Conservation (phyloP, 2,888 invertebrate genomes). For the Atrina japonica region DNA sequence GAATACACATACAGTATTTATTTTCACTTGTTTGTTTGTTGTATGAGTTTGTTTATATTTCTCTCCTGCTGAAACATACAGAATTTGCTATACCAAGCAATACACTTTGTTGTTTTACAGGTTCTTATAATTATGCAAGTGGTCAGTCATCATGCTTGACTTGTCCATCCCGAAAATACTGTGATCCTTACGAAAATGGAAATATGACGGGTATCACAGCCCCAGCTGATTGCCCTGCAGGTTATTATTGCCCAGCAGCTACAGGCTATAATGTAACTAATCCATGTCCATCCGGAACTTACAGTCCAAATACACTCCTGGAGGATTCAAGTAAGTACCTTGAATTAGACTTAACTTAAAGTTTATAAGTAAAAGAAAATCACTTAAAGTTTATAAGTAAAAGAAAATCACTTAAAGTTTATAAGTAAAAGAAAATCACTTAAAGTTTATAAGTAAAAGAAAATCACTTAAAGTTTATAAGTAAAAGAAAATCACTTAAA, state of each 20-base stretch:
- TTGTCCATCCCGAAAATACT: slow-evolving; percentile 72
- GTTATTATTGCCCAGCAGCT: slow-evolving; percentile 72
- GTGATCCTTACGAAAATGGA: slow-evolving; percentile 74
- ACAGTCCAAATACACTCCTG: slow-evolving; percentile 46
- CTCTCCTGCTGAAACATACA: too few relatives aligned
- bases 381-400: too few relatives aligned
- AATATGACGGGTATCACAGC: slow-evolving; percentile 73
- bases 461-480: too few relatives aligned
- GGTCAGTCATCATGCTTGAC: slow-evolving; percentile 61
- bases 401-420: too few relatives aligned
- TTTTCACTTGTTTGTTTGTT: too few relatives aligned
- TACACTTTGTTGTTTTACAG: slow-evolving; percentile 55
- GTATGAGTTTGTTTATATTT: too few relatives aligned
- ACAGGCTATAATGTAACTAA: slow-evolving; percentile 71
- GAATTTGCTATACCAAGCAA: too few relatives aligned
- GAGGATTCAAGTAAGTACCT: slow-evolving; percentile 55
- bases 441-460: too few relatives aligned
- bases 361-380: too few relatives aligned
- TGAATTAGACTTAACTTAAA: not conserved
- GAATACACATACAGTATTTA: too few relatives aligned
- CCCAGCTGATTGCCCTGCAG: slow-evolving; percentile 70
- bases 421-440: too few relatives aligned
- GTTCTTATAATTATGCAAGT: slow-evolving; percentile 63
- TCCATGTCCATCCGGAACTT: slow-evolving; percentile 76
- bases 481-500: too few relatives aligned